Base-by-base conservation (phyloP, 37 sponge, comb jelly and placozoan species). In the Halichondria panicea region DNA sequence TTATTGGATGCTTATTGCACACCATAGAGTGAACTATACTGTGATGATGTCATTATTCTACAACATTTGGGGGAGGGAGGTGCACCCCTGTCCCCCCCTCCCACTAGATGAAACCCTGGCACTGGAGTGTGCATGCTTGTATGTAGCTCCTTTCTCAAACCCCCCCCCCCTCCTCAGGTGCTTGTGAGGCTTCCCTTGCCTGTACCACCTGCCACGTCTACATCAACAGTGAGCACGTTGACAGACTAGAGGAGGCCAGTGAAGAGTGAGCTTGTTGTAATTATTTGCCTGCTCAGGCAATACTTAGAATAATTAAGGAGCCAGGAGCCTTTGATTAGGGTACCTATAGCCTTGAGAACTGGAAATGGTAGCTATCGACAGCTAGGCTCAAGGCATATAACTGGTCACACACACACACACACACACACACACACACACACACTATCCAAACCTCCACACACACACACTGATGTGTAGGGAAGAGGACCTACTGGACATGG, bases 181-280 rank as follows among this genome's bases (percentile, higher is more conserved):
- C 99, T 24, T 97, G 99, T 81, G 99, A 97, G 63, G 99, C 99
- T 8, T 94, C 95, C 36, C 78, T 97, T 15, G 99, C 99, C 4
- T 97, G 99, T 64, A 95, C 95, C 39, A 97, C 99, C 5, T 97
- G 99, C 63, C 99, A 97, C 66, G 95, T 97, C 34, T 94, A 94
- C 44, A 90, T 97, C 43, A 81, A 91, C 15, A 77, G 43, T 35
- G 93, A 84, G 12, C 55, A 72, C 76, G 84, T 78, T 57, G 86
- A 86, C 65, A 69, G 27, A 45, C 54, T 97, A 61, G 67, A 66
- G 32, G 89, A 86, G 35, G 71, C 93, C 6, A 32, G 42, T 35
- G 99, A 97, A 81, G 93, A 94, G 93, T 89, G 53, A 82, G 80
- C 15, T 48, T 48, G 52, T 18, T 48, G 52, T 48, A 48, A 48